Percentiles rank a stretch among this genome's conserved stretches.
phyloP scores from a whole-genome alignment of 2,113 vertebrate genomes.

The Bos indicus region DNA sequence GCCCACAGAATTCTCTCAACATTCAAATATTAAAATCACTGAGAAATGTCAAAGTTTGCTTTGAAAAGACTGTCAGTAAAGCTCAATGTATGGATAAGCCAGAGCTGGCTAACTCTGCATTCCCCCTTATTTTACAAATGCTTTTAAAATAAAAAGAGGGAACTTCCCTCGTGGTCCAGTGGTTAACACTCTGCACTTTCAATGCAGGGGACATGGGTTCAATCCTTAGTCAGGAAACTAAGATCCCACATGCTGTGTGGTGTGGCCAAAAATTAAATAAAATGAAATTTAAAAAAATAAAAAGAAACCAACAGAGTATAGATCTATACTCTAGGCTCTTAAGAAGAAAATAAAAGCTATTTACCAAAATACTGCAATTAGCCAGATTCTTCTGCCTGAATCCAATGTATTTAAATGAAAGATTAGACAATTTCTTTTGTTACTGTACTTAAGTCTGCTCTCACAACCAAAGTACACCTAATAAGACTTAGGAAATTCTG shows the following conservation, averaged over 20 bases:
- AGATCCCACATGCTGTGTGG: not conserved
- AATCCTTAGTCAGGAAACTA: not conserved
- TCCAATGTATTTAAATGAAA: not conserved
- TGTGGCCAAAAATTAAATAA: not conserved
- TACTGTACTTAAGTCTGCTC: not conserved
- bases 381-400: not conserved
- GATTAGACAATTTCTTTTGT: not conserved
- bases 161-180: not conserved
- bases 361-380: not conserved
- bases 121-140: not conserved
- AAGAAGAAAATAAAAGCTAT: not conserved
- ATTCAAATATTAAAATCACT: not conserved
- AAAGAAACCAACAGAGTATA: not conserved
- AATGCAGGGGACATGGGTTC: not conserved
- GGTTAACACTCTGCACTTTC: not conserved
- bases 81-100: not conserved
- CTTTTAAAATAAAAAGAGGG: not conserved
- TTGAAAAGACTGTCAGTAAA: not conserved
- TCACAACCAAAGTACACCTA: not conserved
- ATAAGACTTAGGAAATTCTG: not conserved
- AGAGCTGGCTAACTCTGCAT: not conserved
- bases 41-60: constrained; percentile 13
- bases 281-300: not conserved
- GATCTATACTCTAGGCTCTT: not conserved
- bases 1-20: not conserved